phyloP scores from a whole-genome alignment of 2,888 invertebrate species.

The Celastrina argiolus region DNA sequence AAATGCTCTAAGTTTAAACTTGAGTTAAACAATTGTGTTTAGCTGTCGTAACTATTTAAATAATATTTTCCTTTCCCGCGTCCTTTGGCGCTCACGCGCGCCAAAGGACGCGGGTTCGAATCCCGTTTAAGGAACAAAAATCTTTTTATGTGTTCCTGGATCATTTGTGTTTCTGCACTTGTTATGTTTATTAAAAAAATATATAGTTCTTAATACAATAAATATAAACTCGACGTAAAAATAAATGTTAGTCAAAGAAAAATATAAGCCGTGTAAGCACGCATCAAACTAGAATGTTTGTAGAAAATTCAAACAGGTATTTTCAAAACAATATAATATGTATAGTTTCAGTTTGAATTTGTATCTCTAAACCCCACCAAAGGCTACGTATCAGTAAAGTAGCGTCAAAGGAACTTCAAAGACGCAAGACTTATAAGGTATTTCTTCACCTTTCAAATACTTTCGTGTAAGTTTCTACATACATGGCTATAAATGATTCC shows the following conservation, averaged over 20 bases:
- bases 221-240: too few species aligned
- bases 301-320: background rate
- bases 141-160: too few species aligned
- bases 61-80: too few species aligned
- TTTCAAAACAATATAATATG: background rate
- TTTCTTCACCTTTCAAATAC: conserved; percentile 16
- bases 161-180: too few species aligned
- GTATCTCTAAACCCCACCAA: background rate
- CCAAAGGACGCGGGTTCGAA: too few species aligned
- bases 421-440: conserved; percentile 6
- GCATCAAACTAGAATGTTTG: background rate
- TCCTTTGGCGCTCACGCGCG: too few species aligned
- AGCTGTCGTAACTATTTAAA: too few species aligned
- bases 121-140: too few species aligned
- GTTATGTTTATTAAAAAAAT: too few species aligned
- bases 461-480: conserved; percentile 3
- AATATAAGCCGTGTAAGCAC: background rate
- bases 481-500: background rate
- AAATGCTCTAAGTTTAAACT: too few species aligned
- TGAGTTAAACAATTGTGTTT: too few species aligned
- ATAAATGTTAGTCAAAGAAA: background rate
- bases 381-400: conserved; percentile 5
- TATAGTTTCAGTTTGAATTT: background rate
- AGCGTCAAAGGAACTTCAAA: conserved; percentile 7
- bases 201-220: too few species aligned